Evolutionary conservation across 2,797 vertebrate genomes (phyloP).

Genomic region (Buphagus erythrorhynchus): DNA sequence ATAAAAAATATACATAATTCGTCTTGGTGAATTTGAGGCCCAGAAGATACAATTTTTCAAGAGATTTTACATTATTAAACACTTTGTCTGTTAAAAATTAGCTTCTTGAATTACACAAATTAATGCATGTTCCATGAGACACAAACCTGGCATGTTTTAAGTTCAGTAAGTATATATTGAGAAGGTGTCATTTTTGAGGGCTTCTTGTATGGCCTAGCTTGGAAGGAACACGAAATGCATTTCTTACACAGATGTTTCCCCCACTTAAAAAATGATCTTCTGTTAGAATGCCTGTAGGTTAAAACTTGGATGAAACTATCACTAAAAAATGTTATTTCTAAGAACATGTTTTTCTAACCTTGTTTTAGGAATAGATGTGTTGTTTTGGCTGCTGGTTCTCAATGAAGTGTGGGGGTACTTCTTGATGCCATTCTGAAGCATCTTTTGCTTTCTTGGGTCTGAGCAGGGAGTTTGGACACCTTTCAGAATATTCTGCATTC

Average conservation of each 20-base stretch:
- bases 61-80: not conserved
- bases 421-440: not conserved
- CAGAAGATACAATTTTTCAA: not conserved
- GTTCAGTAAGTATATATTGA: not conserved
- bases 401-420: not conserved
- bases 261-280: not conserved
- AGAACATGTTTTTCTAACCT: not conserved
- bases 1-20: not conserved
- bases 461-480: not conserved
- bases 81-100: not conserved
- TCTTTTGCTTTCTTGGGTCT: not conserved
- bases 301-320: not conserved
- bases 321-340: not conserved
- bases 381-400: not conserved
- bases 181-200: not conserved
- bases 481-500: not conserved
- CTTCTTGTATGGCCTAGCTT: not conserved
- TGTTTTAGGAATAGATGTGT: not conserved
- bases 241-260: not conserved
- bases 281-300: not conserved
- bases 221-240: not conserved
- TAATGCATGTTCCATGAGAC: not conserved
- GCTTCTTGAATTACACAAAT: not conserved
- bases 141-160: not conserved
- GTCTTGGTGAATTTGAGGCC: not conserved